Evolutionary conservation across 2,797 vertebrate genomes (phyloP).

Genomic region (Coccyzus lansbergi): DNA sequence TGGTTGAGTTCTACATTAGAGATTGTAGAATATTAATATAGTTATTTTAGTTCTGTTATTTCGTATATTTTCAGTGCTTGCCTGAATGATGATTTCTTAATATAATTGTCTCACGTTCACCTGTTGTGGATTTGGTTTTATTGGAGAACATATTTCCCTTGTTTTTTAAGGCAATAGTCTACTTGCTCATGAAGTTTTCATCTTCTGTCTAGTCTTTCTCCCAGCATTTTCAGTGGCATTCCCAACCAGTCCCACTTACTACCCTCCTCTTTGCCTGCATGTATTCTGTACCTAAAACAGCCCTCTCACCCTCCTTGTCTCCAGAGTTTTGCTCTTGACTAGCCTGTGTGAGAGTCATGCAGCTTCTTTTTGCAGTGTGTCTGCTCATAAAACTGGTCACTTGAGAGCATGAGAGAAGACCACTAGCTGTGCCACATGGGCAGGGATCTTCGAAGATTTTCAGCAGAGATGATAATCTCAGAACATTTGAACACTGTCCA

Average conservation of each 20-base stretch:
- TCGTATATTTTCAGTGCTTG: neutral
- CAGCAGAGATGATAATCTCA: neutral
- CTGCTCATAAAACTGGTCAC: neutral
- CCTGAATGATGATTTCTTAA: neutral
- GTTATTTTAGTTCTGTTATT: neutral
- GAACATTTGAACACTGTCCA: neutral
- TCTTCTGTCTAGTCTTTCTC: neutral
- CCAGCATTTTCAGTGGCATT: accelerated
- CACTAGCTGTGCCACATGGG: neutral
- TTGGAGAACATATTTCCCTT: neutral
- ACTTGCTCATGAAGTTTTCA: neutral
- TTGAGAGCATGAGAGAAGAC: neutral
- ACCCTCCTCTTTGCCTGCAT: neutral
- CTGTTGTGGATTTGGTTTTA: neutral
- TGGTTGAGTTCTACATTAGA: neutral
- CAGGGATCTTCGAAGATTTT: neutral
- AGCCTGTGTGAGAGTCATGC: neutral
- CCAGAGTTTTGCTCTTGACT: neutral
- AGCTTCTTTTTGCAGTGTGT: neutral
- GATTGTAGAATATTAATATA: neutral
- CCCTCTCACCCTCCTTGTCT: neutral
- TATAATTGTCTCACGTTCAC: neutral
- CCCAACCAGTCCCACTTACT: neutral
- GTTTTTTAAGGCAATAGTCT: neutral
- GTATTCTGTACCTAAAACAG: neutral